Percentiles rank a stretch among this genome's conserved stretches.
Conservation (phyloP, 2,797 vertebrate genomes). For the Setipinna tenuifilis region DNA sequence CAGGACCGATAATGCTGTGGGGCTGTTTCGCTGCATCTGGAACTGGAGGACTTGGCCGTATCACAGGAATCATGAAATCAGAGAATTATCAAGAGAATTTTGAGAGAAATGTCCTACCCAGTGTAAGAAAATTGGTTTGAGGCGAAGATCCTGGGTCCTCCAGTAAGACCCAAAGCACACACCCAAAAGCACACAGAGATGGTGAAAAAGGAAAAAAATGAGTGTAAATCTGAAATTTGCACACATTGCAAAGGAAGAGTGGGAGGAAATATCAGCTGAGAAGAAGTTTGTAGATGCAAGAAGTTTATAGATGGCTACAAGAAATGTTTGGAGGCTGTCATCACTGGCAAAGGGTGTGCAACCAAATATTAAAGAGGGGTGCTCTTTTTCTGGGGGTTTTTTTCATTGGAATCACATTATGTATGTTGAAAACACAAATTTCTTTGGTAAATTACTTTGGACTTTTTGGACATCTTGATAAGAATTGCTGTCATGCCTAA, state of each 20-base stretch:
- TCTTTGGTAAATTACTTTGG: no score
- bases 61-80: constrained; percentile 37
- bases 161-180: no score
- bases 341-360: neutral
- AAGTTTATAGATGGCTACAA: neutral
- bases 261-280: constrained; percentile 6
- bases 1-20: neutral
- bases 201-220: no score
- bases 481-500: no score
- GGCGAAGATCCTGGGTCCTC: neutral
- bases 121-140: constrained; percentile 31
- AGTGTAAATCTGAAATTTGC: neutral
- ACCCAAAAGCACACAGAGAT: no score
- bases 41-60: constrained; percentile 30
- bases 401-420: no score
- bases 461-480: no score
- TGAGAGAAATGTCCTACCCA: constrained; percentile 30
- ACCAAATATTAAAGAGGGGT: neutral
- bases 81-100: constrained; percentile 14
- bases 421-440: no score
- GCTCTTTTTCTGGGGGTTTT: no score
- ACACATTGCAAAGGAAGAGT: constrained; percentile 32
- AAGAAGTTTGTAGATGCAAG: neutral
- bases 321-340: neutral
- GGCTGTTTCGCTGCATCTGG: constrained; percentile 29